Percentiles rank a stretch among this genome's conserved stretches.
These are phyloP conservation scores for Cossypha niveicapilla DNA, from an alignment of 2,797 vertebrate genomes.

Conservation along the genomic window DNA sequence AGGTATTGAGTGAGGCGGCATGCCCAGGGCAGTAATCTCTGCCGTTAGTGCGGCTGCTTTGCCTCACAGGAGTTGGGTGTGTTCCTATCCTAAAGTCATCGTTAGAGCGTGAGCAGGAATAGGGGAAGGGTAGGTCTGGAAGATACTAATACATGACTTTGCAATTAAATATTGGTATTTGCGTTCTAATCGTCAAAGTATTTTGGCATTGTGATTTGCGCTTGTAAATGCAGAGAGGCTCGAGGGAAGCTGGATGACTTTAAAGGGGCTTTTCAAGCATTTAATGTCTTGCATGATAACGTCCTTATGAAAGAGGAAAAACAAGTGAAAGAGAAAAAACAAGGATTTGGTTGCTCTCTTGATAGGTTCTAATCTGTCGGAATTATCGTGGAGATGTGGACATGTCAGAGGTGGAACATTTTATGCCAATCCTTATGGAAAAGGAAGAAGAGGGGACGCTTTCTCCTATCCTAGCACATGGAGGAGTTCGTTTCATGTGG, in stretches of 20 bases:
- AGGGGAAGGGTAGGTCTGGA: not conserved
- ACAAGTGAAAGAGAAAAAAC: not conserved
- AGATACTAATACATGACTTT: fast-evolving
- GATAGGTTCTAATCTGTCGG: slow-evolving; percentile 92
- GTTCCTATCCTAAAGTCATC: fast-evolving
- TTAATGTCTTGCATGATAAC: fast-evolving
- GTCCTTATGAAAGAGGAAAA: fast-evolving
- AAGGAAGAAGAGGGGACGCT: slow-evolving; percentile 94
- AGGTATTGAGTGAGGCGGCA: not conserved
- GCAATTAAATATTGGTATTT: fast-evolving
- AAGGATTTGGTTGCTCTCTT: fast-evolving
- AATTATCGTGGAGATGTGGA: slow-evolving; percentile 98
- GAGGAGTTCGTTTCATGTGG: slow-evolving; percentile 98
- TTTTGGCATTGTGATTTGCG: fast-evolving
- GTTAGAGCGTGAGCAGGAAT: fast-evolving
- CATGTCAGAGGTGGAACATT: slow-evolving; percentile 98
- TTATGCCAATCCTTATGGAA: slow-evolving; percentile 97
- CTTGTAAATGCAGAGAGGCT: fast-evolving
- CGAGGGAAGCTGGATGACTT: not conserved
- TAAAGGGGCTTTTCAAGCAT: fast-evolving
- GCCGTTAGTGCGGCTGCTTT: not conserved
- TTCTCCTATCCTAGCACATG: slow-evolving; percentile 92
- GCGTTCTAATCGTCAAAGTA: fast-evolving
- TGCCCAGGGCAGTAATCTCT: not conserved
- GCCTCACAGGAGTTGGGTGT: fast-evolving